These are phyloP conservation scores for Anguilla pacifica DNA, from an alignment of 2,797 vertebrate genomes.

Conservation along the genomic window DNA sequence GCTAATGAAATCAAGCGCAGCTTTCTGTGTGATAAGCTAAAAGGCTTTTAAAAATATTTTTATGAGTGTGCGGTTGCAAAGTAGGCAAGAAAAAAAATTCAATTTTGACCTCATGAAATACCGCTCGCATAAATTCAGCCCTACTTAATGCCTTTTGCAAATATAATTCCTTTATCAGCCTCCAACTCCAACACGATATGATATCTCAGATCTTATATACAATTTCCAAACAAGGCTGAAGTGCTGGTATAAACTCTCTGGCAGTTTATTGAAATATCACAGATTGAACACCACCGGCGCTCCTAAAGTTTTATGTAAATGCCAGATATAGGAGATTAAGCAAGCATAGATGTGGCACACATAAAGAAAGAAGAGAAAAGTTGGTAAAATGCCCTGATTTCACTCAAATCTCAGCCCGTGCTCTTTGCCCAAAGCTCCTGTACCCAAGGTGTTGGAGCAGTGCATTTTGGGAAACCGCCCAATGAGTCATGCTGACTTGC, in stretches of 20 bases:
- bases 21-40: not conserved
- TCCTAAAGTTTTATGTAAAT: not conserved
- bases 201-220: not conserved
- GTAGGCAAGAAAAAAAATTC: not conserved
- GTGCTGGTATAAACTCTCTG: not conserved
- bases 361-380: not conserved
- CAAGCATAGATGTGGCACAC: not conserved
- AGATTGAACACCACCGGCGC: not conserved
- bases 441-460: not conserved
- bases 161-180: not conserved
- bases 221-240: not conserved
- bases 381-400: conserved; percentile 8
- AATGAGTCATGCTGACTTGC: conserved; percentile 33
- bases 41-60: not conserved
- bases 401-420: conserved; percentile 6
- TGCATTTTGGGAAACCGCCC: not conserved
- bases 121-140: not conserved
- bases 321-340: not conserved
- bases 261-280: not conserved
- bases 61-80: not conserved
- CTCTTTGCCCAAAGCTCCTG: not conserved
- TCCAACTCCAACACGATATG: not conserved
- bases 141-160: not conserved
- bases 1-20: not conserved
- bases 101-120: not conserved